Conservation (phyloP, 2,113 vertebrate genomes). For the Psilopogon haemacephalus region DNA sequence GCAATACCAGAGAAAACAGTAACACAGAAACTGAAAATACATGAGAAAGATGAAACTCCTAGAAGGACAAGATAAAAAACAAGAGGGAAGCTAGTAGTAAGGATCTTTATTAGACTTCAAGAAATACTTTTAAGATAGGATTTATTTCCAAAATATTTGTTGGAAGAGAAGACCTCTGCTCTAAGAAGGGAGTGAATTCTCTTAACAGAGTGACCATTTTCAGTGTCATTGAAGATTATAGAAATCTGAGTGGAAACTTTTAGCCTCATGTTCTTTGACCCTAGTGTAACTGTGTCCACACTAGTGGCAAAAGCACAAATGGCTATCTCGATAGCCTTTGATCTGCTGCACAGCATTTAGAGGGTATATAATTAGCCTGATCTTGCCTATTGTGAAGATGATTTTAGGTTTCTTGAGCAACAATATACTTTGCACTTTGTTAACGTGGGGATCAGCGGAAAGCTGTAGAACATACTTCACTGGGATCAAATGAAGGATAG, state of each 20-base stretch:
- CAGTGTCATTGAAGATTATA: neutral
- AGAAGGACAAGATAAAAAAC: neutral
- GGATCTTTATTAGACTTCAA: neutral
- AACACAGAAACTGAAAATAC: neutral
- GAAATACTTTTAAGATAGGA: neutral
- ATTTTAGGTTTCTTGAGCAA: neutral
- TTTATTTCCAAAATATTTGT: neutral
- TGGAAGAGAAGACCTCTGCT: neutral
- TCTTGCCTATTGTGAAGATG: neutral
- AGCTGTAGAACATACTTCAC: neutral
- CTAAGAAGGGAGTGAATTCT: neutral
- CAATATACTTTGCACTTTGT: neutral
- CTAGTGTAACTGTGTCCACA: neutral
- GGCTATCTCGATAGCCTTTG: neutral
- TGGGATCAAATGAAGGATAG: neutral
- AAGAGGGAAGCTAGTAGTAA: neutral
- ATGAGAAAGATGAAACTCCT: neutral
- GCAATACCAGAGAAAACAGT: neutral
- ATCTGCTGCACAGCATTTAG: neutral
- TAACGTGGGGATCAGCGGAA: neutral
- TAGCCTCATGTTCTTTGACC: neutral
- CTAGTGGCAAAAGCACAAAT: neutral
- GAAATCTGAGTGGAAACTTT: neutral
- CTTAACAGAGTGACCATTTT: neutral
- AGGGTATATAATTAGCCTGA: neutral